These are phyloP conservation scores for Neodon shergylaensis DNA, from an alignment of 2,113 vertebrate species.

Conservation along the genomic window DNA sequence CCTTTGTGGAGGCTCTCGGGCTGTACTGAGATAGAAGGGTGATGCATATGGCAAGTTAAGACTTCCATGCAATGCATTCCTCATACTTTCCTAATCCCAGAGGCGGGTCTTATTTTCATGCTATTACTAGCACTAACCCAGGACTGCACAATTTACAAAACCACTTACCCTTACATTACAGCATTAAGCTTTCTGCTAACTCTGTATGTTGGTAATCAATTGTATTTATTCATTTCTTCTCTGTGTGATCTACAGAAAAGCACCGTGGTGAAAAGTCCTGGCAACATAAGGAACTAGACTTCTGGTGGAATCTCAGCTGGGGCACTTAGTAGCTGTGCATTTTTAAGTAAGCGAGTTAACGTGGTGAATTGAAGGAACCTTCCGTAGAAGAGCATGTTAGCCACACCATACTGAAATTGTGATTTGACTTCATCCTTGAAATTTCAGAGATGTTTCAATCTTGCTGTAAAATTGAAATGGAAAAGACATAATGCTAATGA, in stretches of 20 bases:
- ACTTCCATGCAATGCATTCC: background rate
- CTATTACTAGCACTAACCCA: background rate
- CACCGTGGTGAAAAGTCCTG: background rate
- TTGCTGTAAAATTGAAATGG: slow-evolving; percentile 67
- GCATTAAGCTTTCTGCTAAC: background rate
- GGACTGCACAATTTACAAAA: background rate
- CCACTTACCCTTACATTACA: background rate
- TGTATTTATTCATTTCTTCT: background rate
- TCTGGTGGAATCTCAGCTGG: background rate
- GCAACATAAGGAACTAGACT: background rate
- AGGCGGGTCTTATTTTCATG: background rate
- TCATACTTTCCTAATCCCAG: background rate
- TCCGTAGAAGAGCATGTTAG: slow-evolving; percentile 35
- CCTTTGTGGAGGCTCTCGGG: background rate
- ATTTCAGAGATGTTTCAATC: slow-evolving; percentile 55
- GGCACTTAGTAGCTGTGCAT: background rate
- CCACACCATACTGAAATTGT: slow-evolving; percentile 15
- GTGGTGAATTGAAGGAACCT: background rate
- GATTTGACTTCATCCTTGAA: slow-evolving; percentile 49
- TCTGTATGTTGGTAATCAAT: background rate
- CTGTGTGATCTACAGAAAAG: background rate
- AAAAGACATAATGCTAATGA: slow-evolving; percentile 75
- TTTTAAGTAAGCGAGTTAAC: slow-evolving; percentile 38
- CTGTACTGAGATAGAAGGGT: background rate
- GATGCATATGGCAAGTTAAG: background rate